Base-by-base conservation (phyloP, 2,888 invertebrate species). In the Notocelia uddmanniana region DNA sequence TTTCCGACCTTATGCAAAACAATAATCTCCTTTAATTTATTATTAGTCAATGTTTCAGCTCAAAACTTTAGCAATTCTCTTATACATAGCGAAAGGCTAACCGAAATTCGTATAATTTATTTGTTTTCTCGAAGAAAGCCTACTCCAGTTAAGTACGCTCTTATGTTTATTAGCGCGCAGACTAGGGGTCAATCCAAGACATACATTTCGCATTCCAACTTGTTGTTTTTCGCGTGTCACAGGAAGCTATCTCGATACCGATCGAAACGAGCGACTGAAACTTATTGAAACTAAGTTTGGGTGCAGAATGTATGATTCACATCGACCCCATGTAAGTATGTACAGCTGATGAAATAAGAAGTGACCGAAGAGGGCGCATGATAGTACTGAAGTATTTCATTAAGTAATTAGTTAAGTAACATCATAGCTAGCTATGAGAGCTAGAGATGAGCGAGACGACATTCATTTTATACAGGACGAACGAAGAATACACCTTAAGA, bases 51-150 rank as follows among this genome's bases (percentile, higher is more conserved):
- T 67, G 67, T 62, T 62, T 55, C 26, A 60, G 60, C 60, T 54
- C 23, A 21, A 67, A 66, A 72, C 72, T 72, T 72, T 13, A 62
- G 72, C 62, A 19, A 68, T 68, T 57, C 62, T 45, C 62, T 67
- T 55, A 59, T 23, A 66, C 59, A 23, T 60, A 50, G 48, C 67
- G 52, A 52, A 50, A 67, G 60, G 48, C 62, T 57, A 72, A 68
- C 72, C 72, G 60, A 68, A 68, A 72, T 71, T 68, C 72, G 62
- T 72, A 68, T 72, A 72, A 72, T 68, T 72, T 72, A 72, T 72
- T 68, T 72, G 68, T 68, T 72, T 72, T 72, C 62, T 37, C 66
- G 60, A 72, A 68, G 68, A 72, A 72, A 68, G 72, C 72, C 67
- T 68, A 72, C 72, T 62, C 67, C 37, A 34, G 72, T 57, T 72